Base-by-base conservation (phyloP, 2,888 invertebrate genomes). In the Rotaria macrura region DNA sequence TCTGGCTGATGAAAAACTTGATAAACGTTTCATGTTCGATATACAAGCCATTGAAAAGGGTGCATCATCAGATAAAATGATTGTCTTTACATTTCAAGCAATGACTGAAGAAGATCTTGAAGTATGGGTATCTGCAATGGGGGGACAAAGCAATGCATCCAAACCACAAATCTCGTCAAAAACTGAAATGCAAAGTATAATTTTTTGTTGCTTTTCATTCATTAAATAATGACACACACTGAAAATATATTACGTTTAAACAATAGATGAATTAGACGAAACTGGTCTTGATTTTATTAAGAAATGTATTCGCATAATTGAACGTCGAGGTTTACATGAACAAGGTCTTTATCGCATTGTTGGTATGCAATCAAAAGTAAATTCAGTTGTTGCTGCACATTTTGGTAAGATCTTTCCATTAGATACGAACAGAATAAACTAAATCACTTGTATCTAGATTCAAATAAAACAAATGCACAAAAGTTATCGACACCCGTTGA, bases 341-440 rank as follows among this genome's bases (percentile, higher is more conserved):
- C 97, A 98, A 92, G 96, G 95, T n/a, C 92, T 96, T 85, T 96
- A 95, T 92, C 90, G 98, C 88, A 95, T 98, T 88, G 97, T 96
- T 86, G 98, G 98, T 88, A 98, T 98, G 87, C 94, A 94, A 88
- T 96, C 96, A 65, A 97, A 97, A 92, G 96, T 96, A 88, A 93
- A 94, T 88, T 96, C 95, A 90, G 83, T 85, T 57, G 83, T 86
- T 29, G 83, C 83, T 20, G n/a, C 25, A 34, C 55, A 85, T 72
- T 85, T 86, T 84, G 86, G 74, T 23, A 86, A 84, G 2, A 86
- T n/a, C n/a, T n/a, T n/a, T n/a, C n/a, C n/a, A n/a, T n/a, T n/a
- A n/a, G n/a, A n/a, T n/a, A n/a, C n/a, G n/a, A n/a, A n/a, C n/a
- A n/a, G n/a, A n/a, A n/a, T n/a, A n/a, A n/a, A n/a, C n/a, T n/a